Evolutionary conservation across 2,113 vertebrate genomes (phyloP).

Genomic region (Anser brachyrhynchus): DNA sequence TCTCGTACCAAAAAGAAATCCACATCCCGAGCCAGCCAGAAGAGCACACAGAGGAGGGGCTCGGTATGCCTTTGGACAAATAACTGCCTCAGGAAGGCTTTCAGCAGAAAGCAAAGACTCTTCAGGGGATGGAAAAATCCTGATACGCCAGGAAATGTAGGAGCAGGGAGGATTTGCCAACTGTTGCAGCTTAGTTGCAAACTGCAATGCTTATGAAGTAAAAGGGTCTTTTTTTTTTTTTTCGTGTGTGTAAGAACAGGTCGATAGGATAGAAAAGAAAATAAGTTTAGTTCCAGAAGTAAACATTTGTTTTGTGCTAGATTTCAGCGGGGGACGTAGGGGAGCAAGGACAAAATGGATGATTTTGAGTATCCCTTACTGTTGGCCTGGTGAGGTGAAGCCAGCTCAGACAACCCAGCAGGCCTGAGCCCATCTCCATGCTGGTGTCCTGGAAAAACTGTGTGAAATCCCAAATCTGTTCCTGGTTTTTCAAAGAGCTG

Average conservation of each 20-base stretch:
- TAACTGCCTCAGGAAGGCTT: neutral
- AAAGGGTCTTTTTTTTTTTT: neutral
- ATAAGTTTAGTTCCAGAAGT: neutral
- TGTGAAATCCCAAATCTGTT: neutral
- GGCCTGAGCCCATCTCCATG: neutral
- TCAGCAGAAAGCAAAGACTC: neutral
- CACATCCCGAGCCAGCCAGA: neutral
- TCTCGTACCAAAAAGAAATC: neutral
- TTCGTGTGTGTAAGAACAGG: neutral
- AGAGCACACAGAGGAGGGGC: neutral
- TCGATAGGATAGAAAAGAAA: neutral
- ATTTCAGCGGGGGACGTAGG: neutral
- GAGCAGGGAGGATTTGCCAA: neutral
- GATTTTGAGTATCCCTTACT: neutral
- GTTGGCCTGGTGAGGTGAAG: neutral
- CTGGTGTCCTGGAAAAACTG: neutral
- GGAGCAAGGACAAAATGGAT: neutral
- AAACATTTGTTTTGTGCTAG: neutral
- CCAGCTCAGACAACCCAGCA: accelerated
- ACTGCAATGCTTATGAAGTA: neutral
- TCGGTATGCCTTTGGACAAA: neutral
- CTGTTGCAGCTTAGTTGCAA: slow-evolving; percentile 5
- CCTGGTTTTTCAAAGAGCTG: neutral
- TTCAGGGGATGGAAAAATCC: neutral
- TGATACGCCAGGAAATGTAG: neutral